Conservation (phyloP, 2,113 vertebrate genomes). For the Herpetotheres cachinnans region DNA sequence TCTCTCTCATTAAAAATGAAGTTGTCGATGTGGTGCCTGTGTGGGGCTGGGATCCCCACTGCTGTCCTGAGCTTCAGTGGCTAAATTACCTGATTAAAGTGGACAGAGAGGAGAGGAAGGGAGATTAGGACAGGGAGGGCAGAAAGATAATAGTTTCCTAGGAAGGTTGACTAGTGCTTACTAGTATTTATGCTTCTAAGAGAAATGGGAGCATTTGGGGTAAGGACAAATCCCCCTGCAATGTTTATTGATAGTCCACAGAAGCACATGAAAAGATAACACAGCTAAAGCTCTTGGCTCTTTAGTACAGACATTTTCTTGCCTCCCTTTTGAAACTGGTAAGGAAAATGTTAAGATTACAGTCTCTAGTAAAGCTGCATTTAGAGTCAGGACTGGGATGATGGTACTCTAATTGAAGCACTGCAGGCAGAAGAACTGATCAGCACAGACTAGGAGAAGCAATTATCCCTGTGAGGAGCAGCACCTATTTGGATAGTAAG, state of each 20-base stretch:
- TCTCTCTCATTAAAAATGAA: not conserved
- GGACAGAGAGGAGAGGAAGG: not conserved
- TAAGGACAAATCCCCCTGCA: not conserved
- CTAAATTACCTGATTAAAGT: not conserved
- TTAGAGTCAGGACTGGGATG: not conserved
- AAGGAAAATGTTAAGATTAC: not conserved
- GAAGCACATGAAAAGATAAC: not conserved
- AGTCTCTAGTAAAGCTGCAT: not conserved
- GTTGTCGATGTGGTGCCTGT: not conserved
- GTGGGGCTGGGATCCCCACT: not conserved
- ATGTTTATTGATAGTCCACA: not conserved
- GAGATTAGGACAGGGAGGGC: not conserved
- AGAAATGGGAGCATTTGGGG: not conserved
- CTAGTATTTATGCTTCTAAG: not conserved
- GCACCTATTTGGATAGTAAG: not conserved
- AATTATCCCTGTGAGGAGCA: not conserved
- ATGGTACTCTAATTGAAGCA: conserved; percentile 5
- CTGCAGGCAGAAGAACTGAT: not conserved
- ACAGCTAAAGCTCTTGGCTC: not conserved
- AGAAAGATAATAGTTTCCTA: not conserved
- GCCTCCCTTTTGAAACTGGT: not conserved
- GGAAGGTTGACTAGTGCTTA: not conserved
- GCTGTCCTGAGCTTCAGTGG: not conserved
- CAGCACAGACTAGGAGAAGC: not conserved
- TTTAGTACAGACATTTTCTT: not conserved